These are phyloP conservation scores for Calephelis perditalis DNA, from an alignment of 2,888 invertebrate species.

Conservation along the genomic window DNA sequence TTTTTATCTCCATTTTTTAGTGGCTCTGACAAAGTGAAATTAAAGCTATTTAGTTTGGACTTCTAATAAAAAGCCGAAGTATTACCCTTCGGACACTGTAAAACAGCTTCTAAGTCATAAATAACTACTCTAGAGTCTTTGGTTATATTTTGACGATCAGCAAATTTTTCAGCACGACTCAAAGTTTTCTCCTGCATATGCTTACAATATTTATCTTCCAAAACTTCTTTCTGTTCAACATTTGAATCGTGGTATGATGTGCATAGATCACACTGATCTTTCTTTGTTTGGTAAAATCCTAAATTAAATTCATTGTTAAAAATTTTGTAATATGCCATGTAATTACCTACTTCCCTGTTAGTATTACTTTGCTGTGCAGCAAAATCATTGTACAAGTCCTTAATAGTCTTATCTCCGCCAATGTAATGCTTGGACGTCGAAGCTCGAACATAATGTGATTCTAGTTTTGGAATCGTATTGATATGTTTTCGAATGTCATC, in stretches of 20 bases:
- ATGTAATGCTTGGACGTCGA: background rate
- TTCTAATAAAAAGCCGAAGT: background rate
- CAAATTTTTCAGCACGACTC: constrained; percentile 5
- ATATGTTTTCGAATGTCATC: constrained; percentile 15
- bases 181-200: background rate
- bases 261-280: background rate
- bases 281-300: background rate
- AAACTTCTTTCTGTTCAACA: background rate
- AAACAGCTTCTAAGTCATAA: constrained; percentile 12
- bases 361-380: background rate
- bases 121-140: constrained; percentile 1
- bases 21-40: background rate
- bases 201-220: background rate
- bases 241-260: background rate
- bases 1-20: background rate
- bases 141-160: constrained; percentile 6
- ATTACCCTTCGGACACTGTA: background rate
- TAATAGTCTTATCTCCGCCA: background rate
- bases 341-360: background rate
- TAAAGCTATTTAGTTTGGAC: background rate
- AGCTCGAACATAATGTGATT: constrained; percentile 16
- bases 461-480: background rate
- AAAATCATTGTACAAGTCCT: background rate
- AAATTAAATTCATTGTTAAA: background rate
- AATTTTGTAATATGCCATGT: background rate